These are phyloP conservation scores for Belonocnema kinseyi DNA, from an alignment of 1,140 invertebrate species.

Conservation along the genomic window DNA sequence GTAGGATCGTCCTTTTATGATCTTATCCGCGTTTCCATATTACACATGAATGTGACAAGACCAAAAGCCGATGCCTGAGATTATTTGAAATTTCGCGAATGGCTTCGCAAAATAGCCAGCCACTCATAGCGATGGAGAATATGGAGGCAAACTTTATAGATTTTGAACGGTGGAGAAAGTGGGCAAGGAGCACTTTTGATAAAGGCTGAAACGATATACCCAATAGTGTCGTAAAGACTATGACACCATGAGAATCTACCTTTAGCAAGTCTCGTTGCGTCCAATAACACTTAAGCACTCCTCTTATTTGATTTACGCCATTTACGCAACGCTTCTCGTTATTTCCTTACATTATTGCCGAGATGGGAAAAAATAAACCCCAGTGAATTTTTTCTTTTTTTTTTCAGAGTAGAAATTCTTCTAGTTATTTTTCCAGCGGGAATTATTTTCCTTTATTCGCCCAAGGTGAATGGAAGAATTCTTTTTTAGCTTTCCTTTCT, in stretches of 20 bases:
- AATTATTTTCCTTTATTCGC: too few relatives aligned
- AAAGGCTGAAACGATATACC: background rate
- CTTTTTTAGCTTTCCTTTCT: too few relatives aligned
- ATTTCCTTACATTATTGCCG: too few relatives aligned
- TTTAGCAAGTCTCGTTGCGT: background rate
- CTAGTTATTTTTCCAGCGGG: too few relatives aligned
- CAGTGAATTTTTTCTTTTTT: too few relatives aligned
- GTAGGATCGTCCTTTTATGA: conserved; percentile 5
- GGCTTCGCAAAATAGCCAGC: background rate
- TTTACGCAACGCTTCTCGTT: background rate
- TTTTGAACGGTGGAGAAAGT: background rate
- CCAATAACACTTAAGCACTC: background rate
- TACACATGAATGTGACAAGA: background rate
- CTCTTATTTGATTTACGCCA: conserved; percentile 1
- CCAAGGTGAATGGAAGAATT: too few relatives aligned
- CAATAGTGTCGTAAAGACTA: background rate
- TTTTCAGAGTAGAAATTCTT: too few relatives aligned
- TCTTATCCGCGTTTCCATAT: background rate
- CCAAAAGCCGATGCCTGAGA: background rate
- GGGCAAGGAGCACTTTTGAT: background rate
- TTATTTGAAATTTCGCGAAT: conserved; percentile 15
- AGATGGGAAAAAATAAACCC: too few relatives aligned
- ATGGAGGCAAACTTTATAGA: conserved; percentile 7
- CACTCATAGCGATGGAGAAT: background rate
- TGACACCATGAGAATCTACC: background rate